Base-by-base conservation (phyloP, 2,797 vertebrate genomes). In the Acanthurus leucopareius region DNA sequence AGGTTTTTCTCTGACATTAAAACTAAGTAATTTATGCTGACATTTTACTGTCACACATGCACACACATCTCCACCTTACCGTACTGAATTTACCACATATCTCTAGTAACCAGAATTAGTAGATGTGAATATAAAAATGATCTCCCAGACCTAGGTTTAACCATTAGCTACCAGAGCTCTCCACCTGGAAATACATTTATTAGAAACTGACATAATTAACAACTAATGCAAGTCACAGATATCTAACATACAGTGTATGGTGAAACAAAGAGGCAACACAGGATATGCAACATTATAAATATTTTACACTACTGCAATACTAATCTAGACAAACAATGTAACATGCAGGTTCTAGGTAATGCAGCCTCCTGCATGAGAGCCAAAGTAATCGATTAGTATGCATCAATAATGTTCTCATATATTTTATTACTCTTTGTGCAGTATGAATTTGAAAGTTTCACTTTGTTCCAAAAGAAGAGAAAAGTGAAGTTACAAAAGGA, bases 401-500 rank as follows among this genome's bases (percentile, higher is more conserved):
- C 15, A 40, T 14, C 64, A 60, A 68, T 47, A 16, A 45, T 67
- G 9, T 57, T 20, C 9, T 35, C 32, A 40, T 5, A 57, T 61
- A 10, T 38, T 54, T 22, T 67, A 20, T 22, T 54, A 28, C 7
- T 58, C 25, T 53, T 60, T 56, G 11, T 63, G 32, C 48, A 32
- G 16, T 4, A 40, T 25, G 11, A 7, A 53, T 73, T 69, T 69
- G 7, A 72, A 52, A 38, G 66, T 10, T 28, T 17, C 9, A 35
- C n/a, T 28, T 51, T 35, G 10, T 8, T 40, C 40, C 52, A 40
- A 19, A 73, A 61, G 40, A 40, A 19, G 70, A 61, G 40, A 63
- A 71, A 82, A 69, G 54, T 38, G 2, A 77, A 77, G 69, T 47
- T 69, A 1, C 80, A 79, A 73, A 83, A 74, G 16, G n/a, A 38